Percentiles rank a stretch among this genome's conserved stretches.
Conservation (phyloP, 2,113 vertebrate genomes). For the Heteronetta atricapilla region DNA sequence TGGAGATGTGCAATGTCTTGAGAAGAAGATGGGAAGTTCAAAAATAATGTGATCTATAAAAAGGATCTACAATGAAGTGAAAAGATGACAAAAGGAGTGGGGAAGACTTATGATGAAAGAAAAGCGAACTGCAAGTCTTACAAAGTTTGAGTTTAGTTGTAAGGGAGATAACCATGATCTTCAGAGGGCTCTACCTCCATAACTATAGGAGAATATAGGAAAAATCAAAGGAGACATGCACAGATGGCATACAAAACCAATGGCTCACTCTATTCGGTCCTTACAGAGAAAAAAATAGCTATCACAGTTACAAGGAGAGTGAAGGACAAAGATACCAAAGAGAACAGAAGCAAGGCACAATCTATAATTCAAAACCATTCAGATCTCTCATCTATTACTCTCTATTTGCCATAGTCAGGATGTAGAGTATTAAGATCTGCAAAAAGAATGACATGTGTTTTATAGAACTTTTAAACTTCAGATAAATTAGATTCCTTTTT, state of each 20-base stretch:
- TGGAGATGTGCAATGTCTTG: background rate
- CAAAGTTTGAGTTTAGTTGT: background rate
- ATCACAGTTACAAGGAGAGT: background rate
- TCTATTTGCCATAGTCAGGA: background rate
- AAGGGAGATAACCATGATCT: background rate
- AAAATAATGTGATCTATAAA: background rate
- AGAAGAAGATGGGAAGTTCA: background rate
- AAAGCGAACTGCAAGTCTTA: background rate
- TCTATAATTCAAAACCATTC: conserved; percentile 32
- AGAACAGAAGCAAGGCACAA: background rate
- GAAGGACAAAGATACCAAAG: background rate
- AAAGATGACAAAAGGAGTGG: background rate
- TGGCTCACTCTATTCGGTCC: background rate
- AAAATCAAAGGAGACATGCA: background rate
- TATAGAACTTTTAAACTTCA: background rate
- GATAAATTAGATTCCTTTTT: background rate
- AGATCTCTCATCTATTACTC: conserved; percentile 33
- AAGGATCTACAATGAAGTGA: background rate
- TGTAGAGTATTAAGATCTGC: background rate
- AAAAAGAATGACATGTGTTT: background rate
- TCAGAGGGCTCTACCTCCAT: background rate
- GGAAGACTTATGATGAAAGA: background rate
- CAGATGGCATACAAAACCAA: background rate
- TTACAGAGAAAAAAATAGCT: background rate
- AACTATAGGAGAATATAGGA: background rate